Evolutionary conservation across 2,113 vertebrate species (phyloP).

Genomic region (Centropristis striata): DNA sequence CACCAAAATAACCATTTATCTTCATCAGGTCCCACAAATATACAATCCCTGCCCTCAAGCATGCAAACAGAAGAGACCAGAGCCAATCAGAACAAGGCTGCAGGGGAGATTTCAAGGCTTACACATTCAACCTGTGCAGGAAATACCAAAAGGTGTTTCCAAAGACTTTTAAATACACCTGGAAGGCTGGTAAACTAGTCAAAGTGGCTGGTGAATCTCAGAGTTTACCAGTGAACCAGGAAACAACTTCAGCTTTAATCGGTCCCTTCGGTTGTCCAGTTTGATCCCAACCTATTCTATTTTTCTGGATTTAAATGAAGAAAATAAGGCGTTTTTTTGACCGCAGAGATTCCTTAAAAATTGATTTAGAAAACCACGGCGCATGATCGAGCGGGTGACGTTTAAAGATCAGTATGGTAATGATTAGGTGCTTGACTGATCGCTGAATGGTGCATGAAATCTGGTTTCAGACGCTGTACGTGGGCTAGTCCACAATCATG

Average conservation of each 20-base stretch:
- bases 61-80: constrained; percentile 59
- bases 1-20: constrained; percentile 23
- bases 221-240: not conserved
- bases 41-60: constrained; percentile 48
- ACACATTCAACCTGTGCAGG: not conserved
- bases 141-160: not conserved
- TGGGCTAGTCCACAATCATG: too few species aligned
- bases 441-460: too few species aligned
- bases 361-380: not conserved
- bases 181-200: constrained; percentile 12
- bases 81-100: constrained; percentile 26
- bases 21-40: constrained; percentile 27
- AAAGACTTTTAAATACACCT: not conserved
- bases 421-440: not conserved
- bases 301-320: not conserved
- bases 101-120: not conserved
- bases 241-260: not conserved
- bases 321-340: not conserved
- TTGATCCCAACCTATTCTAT: too few species aligned
- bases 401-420: too few species aligned
- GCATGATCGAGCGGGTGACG: not conserved
- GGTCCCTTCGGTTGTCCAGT: not conserved
- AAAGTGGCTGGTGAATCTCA: constrained; percentile 24
- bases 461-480: too few species aligned
- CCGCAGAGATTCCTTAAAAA: not conserved